Evolutionary conservation across 35 echinoderm and acorn worm genomes (phyloP), one percentile per base, ranked within the genome.

Genomic region (Holothuria glaberrima): DNA sequence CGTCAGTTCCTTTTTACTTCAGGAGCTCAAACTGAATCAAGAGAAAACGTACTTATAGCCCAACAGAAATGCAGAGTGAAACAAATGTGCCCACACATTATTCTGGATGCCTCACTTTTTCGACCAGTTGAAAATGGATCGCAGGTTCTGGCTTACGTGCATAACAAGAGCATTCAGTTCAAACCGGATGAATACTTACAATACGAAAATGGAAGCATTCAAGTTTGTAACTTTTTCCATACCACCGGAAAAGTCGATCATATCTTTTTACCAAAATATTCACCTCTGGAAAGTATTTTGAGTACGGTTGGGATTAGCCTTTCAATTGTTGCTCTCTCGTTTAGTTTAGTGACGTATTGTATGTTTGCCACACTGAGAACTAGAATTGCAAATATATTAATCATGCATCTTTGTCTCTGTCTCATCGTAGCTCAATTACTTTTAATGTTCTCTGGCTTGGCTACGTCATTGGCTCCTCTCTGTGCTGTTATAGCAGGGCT

Each of bases 321-420:
- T n/a, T 70, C 86, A 3, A 68, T 88, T 25, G 27, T 88, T 34
- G 56, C 41, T 52, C 63, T 88, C 17, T 30, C 25, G 4, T 36
- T 88, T n/a, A 68, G 52, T 18, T 28, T 88, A 25, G 27, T 71
- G 28, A 88, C 86, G 0, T 88, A 88, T 30, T 48, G 29, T 46
- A 45, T 14, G 24, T 88, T 88, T 68, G 28, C 27, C 4, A 45
- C 38, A 68, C 10, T 88, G 38, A 26, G 86, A 36, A 80, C 63
- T 48, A 44, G 72, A 24, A 89, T 61, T 14, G 88, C 59, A 28
- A 82, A 60, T n/a, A 84, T 89, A 32, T 70, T 88, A 20, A 65
- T 93, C 27, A 89, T 93, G 86, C 30, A 31, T 14, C 74, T 93
- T 31, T 88, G 86, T 48, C 24, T 33, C 12, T 93, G 68, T 29